A percentile compares a stretch with the other conserved stretches of the same genome.
Conservation (phyloP, 2,888 invertebrate species). For the Agrochola macilenta region DNA sequence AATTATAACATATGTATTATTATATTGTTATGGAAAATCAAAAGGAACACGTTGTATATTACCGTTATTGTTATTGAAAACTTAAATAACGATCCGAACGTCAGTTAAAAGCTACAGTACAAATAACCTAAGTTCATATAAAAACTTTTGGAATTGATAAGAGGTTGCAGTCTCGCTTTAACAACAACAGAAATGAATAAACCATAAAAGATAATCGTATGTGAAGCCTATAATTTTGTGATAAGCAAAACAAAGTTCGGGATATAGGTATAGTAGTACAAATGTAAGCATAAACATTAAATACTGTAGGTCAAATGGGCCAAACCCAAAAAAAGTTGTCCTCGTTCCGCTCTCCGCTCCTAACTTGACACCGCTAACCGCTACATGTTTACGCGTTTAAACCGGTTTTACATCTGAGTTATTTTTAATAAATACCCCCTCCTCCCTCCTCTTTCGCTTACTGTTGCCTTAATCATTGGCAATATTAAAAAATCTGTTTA, state of each 20-base stretch:
- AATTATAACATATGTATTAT: no score
- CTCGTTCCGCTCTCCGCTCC: constrained; percentile 13
- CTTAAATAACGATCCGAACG: no score
- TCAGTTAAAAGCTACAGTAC: no score
- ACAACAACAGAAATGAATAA: no score
- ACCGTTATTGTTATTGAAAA: no score
- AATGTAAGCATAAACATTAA: background rate
- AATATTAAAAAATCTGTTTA: constrained; percentile 74
- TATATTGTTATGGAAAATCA: no score
- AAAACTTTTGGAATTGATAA: no score
- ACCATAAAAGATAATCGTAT: background rate
- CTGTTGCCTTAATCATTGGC: constrained; percentile 73
- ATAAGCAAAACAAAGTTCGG: background rate
- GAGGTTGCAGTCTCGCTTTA: no score
- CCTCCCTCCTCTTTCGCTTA: constrained; percentile 15
- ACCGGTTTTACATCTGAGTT: constrained; percentile 75
- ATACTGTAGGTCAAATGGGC: background rate
- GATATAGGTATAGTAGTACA: background rate
- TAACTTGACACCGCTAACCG: constrained; percentile 38
- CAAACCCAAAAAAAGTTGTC: background rate
- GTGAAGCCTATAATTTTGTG: background rate
- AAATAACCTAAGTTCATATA: no score
- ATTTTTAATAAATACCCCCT: constrained; percentile 79
- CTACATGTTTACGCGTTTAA: constrained; percentile 64
- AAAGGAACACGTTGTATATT: no score